Evolutionary conservation across 2,797 vertebrate species (phyloP), one percentile per base, ranked within the genome.

Genomic region (Pseudocheirus occidentalis): DNA sequence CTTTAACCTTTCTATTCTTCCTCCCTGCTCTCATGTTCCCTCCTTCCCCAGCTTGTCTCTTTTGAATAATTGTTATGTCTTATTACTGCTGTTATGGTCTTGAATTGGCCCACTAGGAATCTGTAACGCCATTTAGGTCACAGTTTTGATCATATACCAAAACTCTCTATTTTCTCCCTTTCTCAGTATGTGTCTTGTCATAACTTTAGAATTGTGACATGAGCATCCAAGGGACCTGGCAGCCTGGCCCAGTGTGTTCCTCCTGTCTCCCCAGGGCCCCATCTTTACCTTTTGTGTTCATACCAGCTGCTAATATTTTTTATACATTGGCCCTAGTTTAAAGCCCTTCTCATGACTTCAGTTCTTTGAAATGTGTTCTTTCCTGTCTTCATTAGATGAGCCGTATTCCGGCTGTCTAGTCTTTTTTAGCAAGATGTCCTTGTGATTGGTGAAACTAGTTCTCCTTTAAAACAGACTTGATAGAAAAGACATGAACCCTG

Each of bases 201-300:
- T 97, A 98, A 97, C 98, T 97, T 98, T 98, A 98, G 98, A 96
- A 96, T 94, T 59, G 7, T 4, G 2, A 92, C 90, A 90, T 52
- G 91, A 94, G 73, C 89, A 54, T 93, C 96, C 95, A 92, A 90
- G 95, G 93, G 96, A 96, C 81, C 3, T 27, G 91, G 92, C 93
- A 89, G 16, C 93, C 93, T 92, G 50, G 55, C 95, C 94, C 94
- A 1, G 27, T 93, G 97, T 95, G 94, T 54, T 2, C 24, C 66
- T 55, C 57, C 18, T 55, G 31, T 90, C 92, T 66, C 90, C 93
- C 90, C 62, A 4, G 90, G 95, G 97, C 96, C 96, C 93, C 18
- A 24, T 92, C 92, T 90, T 90, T 91, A 95, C 96, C 96, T 95
- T 97, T 95, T 92, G 96, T 95, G 95, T 96, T 92, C 95, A 59